These are phyloP conservation scores for Eupeodes corollae DNA, from an alignment of 1,140 invertebrate species.

Conservation along the genomic window DNA sequence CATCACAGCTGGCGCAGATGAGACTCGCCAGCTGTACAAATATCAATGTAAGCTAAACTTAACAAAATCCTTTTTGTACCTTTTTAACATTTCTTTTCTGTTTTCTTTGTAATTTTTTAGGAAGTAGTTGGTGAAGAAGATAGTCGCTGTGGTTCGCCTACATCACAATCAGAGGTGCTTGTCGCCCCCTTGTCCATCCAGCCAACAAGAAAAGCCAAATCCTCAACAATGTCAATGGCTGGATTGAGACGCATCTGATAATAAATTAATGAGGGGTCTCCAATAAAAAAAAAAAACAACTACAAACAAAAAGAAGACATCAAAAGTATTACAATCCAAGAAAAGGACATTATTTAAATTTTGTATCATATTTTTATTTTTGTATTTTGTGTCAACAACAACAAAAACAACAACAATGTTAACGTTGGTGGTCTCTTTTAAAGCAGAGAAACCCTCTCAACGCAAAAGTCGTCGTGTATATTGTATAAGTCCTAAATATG, in stretches of 20 bases:
- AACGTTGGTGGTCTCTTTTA: too few species aligned
- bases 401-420: constrained; percentile 37
- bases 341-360: too few species aligned
- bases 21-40: constrained; percentile 71
- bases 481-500: too few species aligned
- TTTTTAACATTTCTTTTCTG: not conserved
- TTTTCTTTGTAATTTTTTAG: constrained; percentile 22
- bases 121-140: constrained; percentile 51
- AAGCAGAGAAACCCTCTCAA: too few species aligned
- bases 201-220: constrained; percentile 62
- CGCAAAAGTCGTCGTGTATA: too few species aligned
- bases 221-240: constrained; percentile 45
- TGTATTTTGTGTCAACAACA: too few species aligned
- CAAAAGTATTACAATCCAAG: too few species aligned
- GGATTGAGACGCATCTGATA: constrained; percentile 39
- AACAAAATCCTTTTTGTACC: not conserved
- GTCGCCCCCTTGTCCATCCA: constrained; percentile 69
- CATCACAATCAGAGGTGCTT: constrained; percentile 50
- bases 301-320: too few species aligned
- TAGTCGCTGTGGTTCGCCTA: constrained; percentile 42
- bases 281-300: too few species aligned
- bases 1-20: constrained; percentile 67
- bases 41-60: constrained; percentile 56
- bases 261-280: too few species aligned
- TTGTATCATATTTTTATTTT: constrained; percentile 10